A percentile compares a stretch with the other conserved stretches of the same genome.
phyloP scores from a whole-genome alignment of 2,113 vertebrate species.

The Podocnemis expansa region DNA sequence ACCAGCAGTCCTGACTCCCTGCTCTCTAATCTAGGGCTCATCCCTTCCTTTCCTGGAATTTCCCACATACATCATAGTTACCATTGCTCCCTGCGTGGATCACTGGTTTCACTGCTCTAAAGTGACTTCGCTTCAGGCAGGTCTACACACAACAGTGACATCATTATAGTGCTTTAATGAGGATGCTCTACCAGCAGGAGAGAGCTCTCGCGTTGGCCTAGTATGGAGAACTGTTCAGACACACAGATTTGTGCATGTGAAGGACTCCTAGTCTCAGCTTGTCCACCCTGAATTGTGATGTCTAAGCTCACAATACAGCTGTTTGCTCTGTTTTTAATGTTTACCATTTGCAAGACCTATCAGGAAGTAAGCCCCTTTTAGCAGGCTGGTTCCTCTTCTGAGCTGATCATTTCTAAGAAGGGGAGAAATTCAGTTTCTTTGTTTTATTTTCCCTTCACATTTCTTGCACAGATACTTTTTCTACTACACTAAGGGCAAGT shows the following conservation, averaged over 20 bases:
- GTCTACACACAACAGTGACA: background rate
- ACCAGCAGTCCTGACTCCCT: background rate
- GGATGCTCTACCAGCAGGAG: background rate
- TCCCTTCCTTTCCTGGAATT: background rate
- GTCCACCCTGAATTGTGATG: fast-evolving
- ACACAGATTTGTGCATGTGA: fast-evolving
- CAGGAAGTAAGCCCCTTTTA: background rate
- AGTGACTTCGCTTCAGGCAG: background rate
- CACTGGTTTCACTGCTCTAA: background rate
- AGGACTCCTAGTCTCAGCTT: background rate
- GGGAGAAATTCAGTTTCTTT: constrained; percentile 45
- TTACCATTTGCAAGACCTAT: background rate
- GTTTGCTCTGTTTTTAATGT: background rate
- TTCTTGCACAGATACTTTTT: background rate
- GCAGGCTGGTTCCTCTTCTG: background rate
- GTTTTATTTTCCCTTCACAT: background rate
- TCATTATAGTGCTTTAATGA: background rate
- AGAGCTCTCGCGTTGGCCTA: background rate
- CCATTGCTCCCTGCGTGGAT: background rate
- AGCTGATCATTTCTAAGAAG: background rate
- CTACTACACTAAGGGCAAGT: background rate
- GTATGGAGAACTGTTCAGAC: background rate
- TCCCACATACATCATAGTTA: background rate
- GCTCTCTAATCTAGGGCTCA: background rate
- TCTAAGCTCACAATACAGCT: background rate